Base-by-base conservation (phyloP, 2,888 invertebrate species). In the Litoditis marina region DNA sequence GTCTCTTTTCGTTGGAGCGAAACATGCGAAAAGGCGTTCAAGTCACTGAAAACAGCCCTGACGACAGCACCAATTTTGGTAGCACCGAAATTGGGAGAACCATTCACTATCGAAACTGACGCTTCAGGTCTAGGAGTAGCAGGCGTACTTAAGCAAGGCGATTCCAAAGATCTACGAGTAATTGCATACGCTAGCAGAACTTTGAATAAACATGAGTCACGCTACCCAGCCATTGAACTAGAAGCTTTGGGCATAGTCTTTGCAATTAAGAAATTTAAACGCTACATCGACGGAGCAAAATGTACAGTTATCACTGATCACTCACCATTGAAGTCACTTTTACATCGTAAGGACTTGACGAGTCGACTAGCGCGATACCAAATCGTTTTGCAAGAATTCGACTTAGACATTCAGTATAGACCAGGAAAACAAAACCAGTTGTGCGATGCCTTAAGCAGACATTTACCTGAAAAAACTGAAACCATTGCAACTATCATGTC, bases 1-100 rank as follows among this genome's bases (percentile, higher is more conserved):
- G 11, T 13, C 1, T n/a, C 46, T 2, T 60, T 68, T 39, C 49
- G 31, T 25, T 70, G 70, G 70, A 51, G 36, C 0, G 11, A 32
- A 5, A 59, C 57, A 1, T 19, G 57, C n/a, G 22, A 61, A 31
- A 1, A 52, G 11, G 55, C 60, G 0, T 71, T 68, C 52, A 6
- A 56, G 13, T 13, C 49, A n/a, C 60, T 65, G 0, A 51, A 49
- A 25, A 16, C 27, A 22, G 31, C 32, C 1, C 30, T 64, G 19
- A 52, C 46, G 1, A 28, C 42, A 19, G 55, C 53, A 5, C 60
- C 60, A 1, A 53, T 60, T 5, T 39, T 57, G 5, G 63, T 47
- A 28, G 22, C 50, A 22, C 59, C 59, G 2, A 36, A 34, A 34
- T n/a, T 47, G 3, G 57, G 57, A 19, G 30, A 19, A 31, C 57